phyloP scores from a whole-genome alignment of 1,140 invertebrate genomes.

The Drosophila littoralis region DNA sequence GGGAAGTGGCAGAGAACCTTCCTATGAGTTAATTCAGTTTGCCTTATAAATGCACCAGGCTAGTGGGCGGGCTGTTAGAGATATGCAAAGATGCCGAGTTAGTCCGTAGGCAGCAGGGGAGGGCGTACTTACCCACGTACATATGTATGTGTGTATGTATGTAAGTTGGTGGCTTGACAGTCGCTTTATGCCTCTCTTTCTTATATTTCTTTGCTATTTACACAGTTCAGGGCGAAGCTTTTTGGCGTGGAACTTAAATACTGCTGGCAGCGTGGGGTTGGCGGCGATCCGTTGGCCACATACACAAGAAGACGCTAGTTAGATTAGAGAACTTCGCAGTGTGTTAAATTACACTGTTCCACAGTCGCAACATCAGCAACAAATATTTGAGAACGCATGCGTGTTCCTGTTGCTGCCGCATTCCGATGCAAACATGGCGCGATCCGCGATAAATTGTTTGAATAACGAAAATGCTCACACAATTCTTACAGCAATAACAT shows the following conservation, averaged over 20 bases:
- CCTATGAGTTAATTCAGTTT: slow-evolving; percentile 73
- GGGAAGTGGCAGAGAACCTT: slow-evolving; percentile 11
- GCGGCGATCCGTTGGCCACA: not conserved
- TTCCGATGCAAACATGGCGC: slow-evolving; percentile 49
- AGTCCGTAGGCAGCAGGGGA: not conserved
- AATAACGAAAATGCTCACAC: slow-evolving; percentile 59
- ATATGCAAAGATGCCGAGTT: not conserved
- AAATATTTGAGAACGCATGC: slow-evolving; percentile 74
- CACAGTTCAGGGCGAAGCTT: not conserved
- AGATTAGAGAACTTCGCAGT: slow-evolving; percentile 5
- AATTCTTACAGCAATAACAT: slow-evolving; percentile 34
- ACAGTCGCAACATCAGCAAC: slow-evolving; percentile 33
- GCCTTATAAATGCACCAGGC: slow-evolving; percentile 15
- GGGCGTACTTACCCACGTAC: slow-evolving; percentile 12
- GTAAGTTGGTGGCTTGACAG: not conserved
- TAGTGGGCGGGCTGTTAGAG: slow-evolving; percentile 48
- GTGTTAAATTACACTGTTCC: slow-evolving; percentile 41
- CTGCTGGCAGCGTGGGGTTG: not conserved
- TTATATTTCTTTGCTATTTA: slow-evolving; percentile 3
- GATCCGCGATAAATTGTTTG: slow-evolving; percentile 72
- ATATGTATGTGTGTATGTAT: slow-evolving; percentile 1
- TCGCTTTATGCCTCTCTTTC: not conserved
- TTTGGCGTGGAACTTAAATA: not conserved
- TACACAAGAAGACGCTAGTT: not conserved
- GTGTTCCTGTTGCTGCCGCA: slow-evolving; percentile 57